Base-by-base conservation (phyloP, 1,140 invertebrate species). In the Grapholita molesta region DNA sequence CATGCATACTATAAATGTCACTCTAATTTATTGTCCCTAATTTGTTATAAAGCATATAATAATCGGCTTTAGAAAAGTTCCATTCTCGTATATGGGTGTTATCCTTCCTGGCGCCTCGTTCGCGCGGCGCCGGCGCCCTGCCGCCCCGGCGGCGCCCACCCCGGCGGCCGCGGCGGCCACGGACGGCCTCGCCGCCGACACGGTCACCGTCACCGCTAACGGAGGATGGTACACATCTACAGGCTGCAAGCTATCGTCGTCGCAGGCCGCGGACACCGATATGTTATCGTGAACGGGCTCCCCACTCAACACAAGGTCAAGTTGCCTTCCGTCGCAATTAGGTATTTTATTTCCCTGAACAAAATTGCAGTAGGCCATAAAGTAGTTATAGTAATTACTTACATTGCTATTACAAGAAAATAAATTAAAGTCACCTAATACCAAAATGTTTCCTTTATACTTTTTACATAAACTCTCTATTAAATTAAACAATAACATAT, bases 261-360 rank as follows among this genome's bases (percentile, higher is more conserved):
- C 69, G 24, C 21, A 53, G n/a, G 48, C 8, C 53, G 70, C 72
- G 0, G 25, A 21, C 25, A 73, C 68, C 9, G 18, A 18, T 4
- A 53, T 64, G 8, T 67, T 15, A 3, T 23, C 24, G 11, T 2
- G 9, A 1, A 28, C 23, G 12, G 21, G 28, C 9, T 8, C n/a
- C 30, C 30, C 42, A n/a, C 55, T 74, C 64, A 78, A 70, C 28
- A 77, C 71, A 32, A 77, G 30, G 28, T 77, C 75, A 3, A 77
- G 38, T n/a, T 66, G 57, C 6, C 72, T 28, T 21, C 57, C 25
- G 8, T 70, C 71, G 38, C 66, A 69, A 52, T 74, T 77, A 42
- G 24, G 28, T 23, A 73, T 28, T 12, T 30, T 30, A 33, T 72
- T 72, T 11, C 48, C 28, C 68, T 69, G 68, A 57, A n/a, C 38